Percentiles rank a stretch among this genome's conserved stretches.
These are phyloP conservation scores for Anguilla anguilla DNA, from an alignment of 2,797 vertebrate genomes.

Conservation along the genomic window DNA sequence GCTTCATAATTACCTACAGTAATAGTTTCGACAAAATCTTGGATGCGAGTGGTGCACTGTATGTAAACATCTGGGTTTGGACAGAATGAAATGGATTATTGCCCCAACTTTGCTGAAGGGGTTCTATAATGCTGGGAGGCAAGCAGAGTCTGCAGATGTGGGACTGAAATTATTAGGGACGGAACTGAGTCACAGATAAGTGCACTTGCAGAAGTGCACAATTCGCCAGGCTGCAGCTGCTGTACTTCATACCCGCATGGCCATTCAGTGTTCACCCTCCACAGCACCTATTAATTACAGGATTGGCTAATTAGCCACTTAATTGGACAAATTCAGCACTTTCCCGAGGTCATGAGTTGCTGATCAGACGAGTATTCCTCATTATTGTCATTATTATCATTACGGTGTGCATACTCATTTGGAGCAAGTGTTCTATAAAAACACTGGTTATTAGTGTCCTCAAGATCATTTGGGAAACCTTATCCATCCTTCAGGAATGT, in stretches of 20 bases:
- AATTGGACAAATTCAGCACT: slow-evolving; percentile 9
- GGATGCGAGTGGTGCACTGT: neutral
- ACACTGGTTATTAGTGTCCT: neutral
- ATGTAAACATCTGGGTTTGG: neutral
- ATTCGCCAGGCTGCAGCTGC: neutral
- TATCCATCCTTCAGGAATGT: neutral
- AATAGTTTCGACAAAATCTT: neutral
- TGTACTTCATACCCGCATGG: neutral
- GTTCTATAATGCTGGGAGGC: neutral
- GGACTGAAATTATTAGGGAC: neutral
- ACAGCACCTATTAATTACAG: neutral
- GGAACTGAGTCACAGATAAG: slow-evolving; percentile 11
- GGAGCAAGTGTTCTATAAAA: neutral
- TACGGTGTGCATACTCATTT: neutral
- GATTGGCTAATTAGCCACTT: slow-evolving; percentile 16
- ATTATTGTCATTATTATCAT: slow-evolving; percentile 11
- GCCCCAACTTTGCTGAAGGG: neutral
- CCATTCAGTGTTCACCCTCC: neutral
- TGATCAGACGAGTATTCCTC: neutral
- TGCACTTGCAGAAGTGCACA: neutral
- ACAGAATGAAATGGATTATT: neutral
- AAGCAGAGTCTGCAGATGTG: neutral
- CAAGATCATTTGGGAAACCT: neutral
- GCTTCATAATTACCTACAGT: neutral
- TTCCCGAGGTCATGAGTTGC: slow-evolving; percentile 9